Base-by-base conservation (phyloP, 2,888 invertebrate species). In the Teleogryllus oceanicus region DNA sequence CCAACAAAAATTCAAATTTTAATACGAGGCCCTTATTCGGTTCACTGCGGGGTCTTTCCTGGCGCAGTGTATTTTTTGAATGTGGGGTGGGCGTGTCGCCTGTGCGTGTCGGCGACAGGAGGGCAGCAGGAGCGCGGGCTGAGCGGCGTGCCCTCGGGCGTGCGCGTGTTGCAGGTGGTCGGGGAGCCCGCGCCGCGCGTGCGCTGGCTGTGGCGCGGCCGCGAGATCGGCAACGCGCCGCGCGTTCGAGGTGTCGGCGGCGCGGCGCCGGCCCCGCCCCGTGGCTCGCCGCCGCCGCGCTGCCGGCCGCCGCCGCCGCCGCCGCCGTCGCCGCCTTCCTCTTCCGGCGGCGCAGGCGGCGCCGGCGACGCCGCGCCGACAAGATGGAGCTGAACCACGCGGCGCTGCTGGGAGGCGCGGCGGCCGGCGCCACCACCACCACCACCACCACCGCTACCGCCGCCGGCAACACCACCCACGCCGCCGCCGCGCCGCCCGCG, bases 341-440 rank as follows among this genome's bases (percentile, higher is more conserved):
- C 3, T 18, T 62, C 62, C 18, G 12, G 16, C 62, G 62, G 3
- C 62, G 62, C 16, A 12, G 62, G 2, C 12, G 62, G 62, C 62
- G 62, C 16, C 62, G 62, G 2, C 12, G 62, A 2, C 62, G 62
- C 12, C 62, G 62, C 62, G 62, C 62, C 16, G 62, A 62, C 62
- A 62, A 62, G 62, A 62, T 62, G 62, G 62, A 62, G 18, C 62
- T 62, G 62, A 62, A 62, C 62, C 62, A 62, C 62, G 62, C 62
- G 62, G 62, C 62, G 18, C 62, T 62, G 62, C 62, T 62, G 16
- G 62, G 62, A 2, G 62, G 16, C 16, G 62, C 62, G 62, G 62
- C 62, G 62, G 62, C 62, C 18, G 62, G 62, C 62, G 62, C 16
- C 62, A 18, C 16, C 3, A 5, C 16, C 18, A 18, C 16, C 18